Percentiles rank a stretch among this genome's conserved stretches.
Evolutionary conservation across 2,797 vertebrate species (phyloP).

Genomic region (Halcyon smyrnensis): DNA sequence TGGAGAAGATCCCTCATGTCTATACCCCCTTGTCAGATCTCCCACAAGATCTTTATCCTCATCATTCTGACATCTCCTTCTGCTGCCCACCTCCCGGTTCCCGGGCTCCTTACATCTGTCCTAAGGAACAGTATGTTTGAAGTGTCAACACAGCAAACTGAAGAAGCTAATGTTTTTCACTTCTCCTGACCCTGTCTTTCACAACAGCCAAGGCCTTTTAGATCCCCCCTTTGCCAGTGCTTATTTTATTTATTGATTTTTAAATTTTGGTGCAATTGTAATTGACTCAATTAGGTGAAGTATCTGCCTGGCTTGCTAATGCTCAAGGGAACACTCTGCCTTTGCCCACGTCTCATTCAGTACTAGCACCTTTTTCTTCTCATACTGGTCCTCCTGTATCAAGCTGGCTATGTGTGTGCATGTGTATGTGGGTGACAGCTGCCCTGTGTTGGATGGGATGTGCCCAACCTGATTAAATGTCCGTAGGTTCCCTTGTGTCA

Average conservation of each 20-base stretch:
- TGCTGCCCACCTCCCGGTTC: slow-evolving; percentile 80
- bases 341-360: neutral
- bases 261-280: neutral
- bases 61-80: slow-evolving; percentile 75
- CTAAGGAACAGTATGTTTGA: slow-evolving; percentile 87
- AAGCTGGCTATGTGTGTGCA: slow-evolving; percentile 17
- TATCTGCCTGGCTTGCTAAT: slow-evolving; percentile 42
- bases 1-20: slow-evolving; percentile 79
- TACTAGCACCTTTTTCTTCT: neutral
- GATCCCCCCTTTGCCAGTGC: neutral
- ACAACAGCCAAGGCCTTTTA: slow-evolving; percentile 33
- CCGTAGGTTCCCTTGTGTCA: neutral
- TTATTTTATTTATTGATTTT: neutral
- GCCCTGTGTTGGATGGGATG: slow-evolving; percentile 13
- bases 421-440: slow-evolving; percentile 11
- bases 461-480: neutral
- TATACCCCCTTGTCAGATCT: slow-evolving; percentile 81
- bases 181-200: neutral
- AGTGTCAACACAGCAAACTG: neutral
- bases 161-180: slow-evolving; percentile 15
- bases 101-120: slow-evolving; percentile 81
- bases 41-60: slow-evolving; percentile 83
- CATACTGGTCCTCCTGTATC: neutral
- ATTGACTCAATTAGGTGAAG: neutral
- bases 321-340: slow-evolving; percentile 41